Conservation (phyloP, 2,888 invertebrate species). For the Amblyjoppa proteus region DNA sequence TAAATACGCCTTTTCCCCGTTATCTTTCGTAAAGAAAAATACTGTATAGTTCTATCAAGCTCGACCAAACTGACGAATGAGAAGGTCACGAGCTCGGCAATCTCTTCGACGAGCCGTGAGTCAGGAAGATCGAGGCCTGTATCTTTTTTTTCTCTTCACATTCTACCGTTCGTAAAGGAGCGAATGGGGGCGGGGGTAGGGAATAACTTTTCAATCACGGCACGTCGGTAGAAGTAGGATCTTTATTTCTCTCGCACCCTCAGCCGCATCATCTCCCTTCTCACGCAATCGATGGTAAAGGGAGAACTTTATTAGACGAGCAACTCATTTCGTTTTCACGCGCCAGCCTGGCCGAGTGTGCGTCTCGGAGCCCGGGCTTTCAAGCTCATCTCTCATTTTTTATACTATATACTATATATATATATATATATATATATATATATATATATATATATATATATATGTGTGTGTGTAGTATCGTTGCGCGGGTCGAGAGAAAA, state of each 20-base stretch:
- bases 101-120: background rate
- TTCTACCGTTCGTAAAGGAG: background rate
- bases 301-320: slow-evolving; percentile 56
- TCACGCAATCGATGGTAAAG: slow-evolving; percentile 41
- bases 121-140: background rate
- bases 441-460: background rate
- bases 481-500: background rate
- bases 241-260: slow-evolving; percentile 29
- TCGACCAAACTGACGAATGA: background rate
- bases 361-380: slow-evolving; percentile 30
- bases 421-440: background rate
- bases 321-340: slow-evolving; percentile 53
- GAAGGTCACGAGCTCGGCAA: background rate
- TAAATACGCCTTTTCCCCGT: no score
- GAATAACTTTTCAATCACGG: slow-evolving; percentile 59
- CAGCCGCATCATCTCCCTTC: background rate
- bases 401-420: slow-evolving; percentile 4
- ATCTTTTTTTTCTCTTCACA: slow-evolving; percentile 14
- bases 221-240: slow-evolving; percentile 4
- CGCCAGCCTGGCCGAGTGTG: slow-evolving; percentile 31
- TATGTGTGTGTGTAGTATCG: background rate
- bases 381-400: slow-evolving; percentile 36
- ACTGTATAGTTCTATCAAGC: background rate
- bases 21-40: no score
- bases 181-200: background rate